Evolutionary conservation across 2,888 invertebrate species (phyloP).

Genomic region (Limulus polyphemus): DNA sequence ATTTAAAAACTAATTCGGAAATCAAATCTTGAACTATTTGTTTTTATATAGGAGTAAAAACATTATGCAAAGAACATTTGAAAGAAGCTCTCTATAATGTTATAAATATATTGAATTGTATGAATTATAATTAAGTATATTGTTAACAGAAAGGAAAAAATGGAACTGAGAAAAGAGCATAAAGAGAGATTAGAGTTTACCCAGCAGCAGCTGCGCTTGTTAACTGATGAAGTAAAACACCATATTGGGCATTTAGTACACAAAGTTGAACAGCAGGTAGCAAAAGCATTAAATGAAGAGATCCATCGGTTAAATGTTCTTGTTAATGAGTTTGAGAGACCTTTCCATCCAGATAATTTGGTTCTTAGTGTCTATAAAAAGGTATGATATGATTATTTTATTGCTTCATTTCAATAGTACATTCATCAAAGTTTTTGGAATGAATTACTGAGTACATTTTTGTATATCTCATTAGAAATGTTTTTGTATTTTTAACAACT

Average conservation of each 20-base stretch:
- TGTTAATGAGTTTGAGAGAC: constrained; percentile 84
- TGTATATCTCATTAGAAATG: no score
- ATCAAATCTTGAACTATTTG: no score
- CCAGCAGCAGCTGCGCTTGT: constrained; percentile 70
- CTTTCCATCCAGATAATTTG: constrained; percentile 74
- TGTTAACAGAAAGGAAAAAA: constrained; percentile 40
- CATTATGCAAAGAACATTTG: no score
- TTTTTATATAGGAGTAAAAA: no score
- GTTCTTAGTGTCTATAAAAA: constrained; percentile 87
- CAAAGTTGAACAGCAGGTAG: constrained; percentile 51
- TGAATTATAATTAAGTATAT: no score
- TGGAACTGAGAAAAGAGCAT: constrained; percentile 53
- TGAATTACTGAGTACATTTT: no score
- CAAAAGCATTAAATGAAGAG: constrained; percentile 89
- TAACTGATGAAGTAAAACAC: constrained; percentile 87
- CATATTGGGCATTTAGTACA: constrained; percentile 91
- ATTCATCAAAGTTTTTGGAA: no score
- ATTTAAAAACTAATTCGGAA: no score
- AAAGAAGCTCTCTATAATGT: no score
- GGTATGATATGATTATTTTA: constrained; percentile 33
- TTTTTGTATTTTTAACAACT: no score
- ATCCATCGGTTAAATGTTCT: constrained; percentile 81
- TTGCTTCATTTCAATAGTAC: no score
- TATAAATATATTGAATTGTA: no score
- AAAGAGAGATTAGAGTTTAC: constrained; percentile 70